Conservation (phyloP, 1,140 invertebrate species). For the Neodiprion lecontei region DNA sequence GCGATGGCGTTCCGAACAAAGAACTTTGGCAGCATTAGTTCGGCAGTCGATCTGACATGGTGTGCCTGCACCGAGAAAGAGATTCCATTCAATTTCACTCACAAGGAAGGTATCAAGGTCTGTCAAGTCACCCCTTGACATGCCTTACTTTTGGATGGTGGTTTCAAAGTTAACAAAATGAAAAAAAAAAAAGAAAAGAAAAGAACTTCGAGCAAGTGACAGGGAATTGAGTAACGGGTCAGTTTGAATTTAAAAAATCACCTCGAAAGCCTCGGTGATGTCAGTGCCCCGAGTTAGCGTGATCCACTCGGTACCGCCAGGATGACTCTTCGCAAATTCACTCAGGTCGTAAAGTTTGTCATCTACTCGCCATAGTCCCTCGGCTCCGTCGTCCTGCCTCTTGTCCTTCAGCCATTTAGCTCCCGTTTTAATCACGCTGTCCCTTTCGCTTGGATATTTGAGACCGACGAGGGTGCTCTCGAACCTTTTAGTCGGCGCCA, state of each 20-base stretch:
- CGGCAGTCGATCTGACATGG: constrained; percentile 65
- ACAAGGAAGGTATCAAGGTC: no score
- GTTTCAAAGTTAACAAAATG: no score
- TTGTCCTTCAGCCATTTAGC: constrained; percentile 66
- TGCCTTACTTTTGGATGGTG: no score
- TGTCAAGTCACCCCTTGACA: no score
- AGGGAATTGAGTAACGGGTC: background rate
- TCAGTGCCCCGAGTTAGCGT: constrained; percentile 74
- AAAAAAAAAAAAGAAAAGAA: constrained; percentile 1
- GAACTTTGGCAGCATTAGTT: constrained; percentile 67
- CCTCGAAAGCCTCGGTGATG: constrained; percentile 79
- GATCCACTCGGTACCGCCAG: constrained; percentile 82
- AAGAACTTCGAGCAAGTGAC: background rate
- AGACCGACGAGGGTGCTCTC: constrained; percentile 49
- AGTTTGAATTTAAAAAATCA: constrained; percentile 28
- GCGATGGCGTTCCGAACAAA: constrained; percentile 64
- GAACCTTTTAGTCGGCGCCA: background rate
- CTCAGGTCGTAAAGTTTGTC: constrained; percentile 79
- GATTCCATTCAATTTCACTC: no score
- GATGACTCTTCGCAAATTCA: constrained; percentile 73
- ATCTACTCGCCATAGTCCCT: constrained; percentile 79
- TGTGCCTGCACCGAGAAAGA: constrained; percentile 49
- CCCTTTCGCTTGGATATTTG: constrained; percentile 30
- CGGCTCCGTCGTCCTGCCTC: constrained; percentile 73
- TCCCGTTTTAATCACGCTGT: constrained; percentile 33